A percentile compares a stretch with the other conserved stretches of the same genome.
phyloP scores from a whole-genome alignment of 2,888 invertebrate genomes.

The Cyrtodaria siliqua region DNA sequence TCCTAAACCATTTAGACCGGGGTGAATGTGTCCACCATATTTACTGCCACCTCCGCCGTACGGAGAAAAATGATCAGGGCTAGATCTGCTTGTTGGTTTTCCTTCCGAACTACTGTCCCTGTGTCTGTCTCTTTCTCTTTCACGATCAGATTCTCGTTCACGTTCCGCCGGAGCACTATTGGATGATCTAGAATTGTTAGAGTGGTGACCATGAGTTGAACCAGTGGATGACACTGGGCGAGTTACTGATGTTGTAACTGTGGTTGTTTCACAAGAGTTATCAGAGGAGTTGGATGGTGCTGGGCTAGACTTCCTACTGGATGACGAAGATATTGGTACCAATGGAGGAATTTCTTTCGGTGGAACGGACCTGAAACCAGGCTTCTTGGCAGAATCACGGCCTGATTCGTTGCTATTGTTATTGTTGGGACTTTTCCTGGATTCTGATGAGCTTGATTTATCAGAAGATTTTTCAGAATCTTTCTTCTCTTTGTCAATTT shows the following conservation, averaged over 20 bases:
- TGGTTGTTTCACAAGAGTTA: conserved; percentile 42
- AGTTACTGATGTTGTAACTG: conserved; percentile 51
- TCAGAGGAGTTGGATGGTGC: conserved; percentile 41
- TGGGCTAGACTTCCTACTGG: conserved; percentile 48
- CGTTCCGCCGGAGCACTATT: conserved; percentile 52
- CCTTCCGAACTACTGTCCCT: conserved; percentile 54
- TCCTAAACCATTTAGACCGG: conserved; percentile 59
- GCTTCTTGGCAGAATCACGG: conserved; percentile 72
- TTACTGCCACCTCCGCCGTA: conserved; percentile 35
- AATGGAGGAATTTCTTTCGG: conserved; percentile 84
- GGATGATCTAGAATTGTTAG: conserved; percentile 37
- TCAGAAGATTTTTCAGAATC: conserved; percentile 68
- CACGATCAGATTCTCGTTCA: conserved; percentile 43
- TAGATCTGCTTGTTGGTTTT: conserved; percentile 53
- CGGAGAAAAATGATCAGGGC: conserved; percentile 55
- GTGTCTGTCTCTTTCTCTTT: conserved; percentile 50
- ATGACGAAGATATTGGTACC: conserved; percentile 75
- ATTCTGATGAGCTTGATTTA: conserved; percentile 64
- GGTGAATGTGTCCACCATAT: conserved; percentile 48
- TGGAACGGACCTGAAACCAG: conserved; percentile 78
- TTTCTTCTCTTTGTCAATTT: conserved; percentile 79
- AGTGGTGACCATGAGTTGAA: conserved; percentile 30
- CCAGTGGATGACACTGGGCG: conserved; percentile 65
- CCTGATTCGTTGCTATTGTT: conserved; percentile 74
- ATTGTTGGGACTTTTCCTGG: conserved; percentile 66